Percentiles rank a stretch among this genome's conserved stretches.
Evolutionary conservation across 1,140 invertebrate genomes (phyloP).

Genomic region (Drusus annulatus): DNA sequence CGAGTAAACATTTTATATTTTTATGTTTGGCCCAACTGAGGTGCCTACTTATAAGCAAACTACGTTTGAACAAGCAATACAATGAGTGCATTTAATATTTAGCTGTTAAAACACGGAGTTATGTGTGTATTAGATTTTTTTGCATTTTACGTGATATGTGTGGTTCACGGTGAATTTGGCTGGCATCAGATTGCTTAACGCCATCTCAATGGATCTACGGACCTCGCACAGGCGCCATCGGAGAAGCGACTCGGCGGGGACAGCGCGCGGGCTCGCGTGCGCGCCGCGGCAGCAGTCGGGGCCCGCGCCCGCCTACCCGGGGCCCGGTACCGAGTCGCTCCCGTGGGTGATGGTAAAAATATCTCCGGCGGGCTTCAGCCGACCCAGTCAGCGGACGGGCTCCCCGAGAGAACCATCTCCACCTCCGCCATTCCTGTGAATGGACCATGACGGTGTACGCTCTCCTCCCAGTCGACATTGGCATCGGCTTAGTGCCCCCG

Average conservation of each 20-base stretch:
- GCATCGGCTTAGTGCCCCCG: conserved; percentile 22
- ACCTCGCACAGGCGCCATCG: not conserved
- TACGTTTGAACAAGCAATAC: too few species aligned
- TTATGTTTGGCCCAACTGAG: too few species aligned
- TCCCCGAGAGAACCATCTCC: not conserved
- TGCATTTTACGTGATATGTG: too few species aligned
- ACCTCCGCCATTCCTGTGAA: not conserved
- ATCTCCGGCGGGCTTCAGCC: conserved; percentile 3
- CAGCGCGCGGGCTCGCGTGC: too few species aligned
- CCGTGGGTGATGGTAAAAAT: conserved; percentile 17
- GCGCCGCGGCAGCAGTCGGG: too few species aligned
- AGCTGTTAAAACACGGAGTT: too few species aligned
- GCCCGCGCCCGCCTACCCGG: not conserved
- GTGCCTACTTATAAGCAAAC: too few species aligned
- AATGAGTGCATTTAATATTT: too few species aligned
- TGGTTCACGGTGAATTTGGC: not conserved
- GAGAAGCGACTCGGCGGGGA: conserved; percentile 4
- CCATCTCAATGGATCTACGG: not conserved
- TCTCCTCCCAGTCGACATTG: not conserved
- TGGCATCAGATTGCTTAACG: conserved; percentile 2
- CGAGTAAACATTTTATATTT: too few species aligned
- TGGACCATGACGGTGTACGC: not conserved
- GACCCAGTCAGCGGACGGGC: conserved; percentile 28
- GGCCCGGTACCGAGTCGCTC: not conserved
- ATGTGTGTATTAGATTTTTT: too few species aligned